Percentiles rank a stretch among this genome's conserved stretches.
Conservation (phyloP, 2,113 vertebrate genomes). For the Suricata suricatta region DNA sequence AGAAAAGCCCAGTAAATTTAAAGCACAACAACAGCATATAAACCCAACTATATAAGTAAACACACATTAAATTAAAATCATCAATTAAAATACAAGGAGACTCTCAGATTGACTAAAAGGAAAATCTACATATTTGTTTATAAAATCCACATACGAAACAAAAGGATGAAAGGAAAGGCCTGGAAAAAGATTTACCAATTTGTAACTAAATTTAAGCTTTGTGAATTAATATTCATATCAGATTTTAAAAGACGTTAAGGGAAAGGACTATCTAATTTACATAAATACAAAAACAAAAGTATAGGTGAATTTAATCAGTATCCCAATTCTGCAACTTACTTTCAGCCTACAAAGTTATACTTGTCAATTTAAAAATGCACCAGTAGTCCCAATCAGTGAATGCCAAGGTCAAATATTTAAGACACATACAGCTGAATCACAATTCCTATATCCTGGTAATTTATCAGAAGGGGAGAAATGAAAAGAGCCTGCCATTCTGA, state of each 20-base stretch:
- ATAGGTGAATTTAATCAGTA: not conserved
- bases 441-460: not conserved
- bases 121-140: constrained; percentile 3
- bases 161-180: not conserved
- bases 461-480: not conserved
- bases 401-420: not conserved
- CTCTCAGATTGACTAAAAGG: not conserved
- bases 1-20: constrained; percentile 19
- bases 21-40: not conserved
- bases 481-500: not conserved
- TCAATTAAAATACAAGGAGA: not conserved
- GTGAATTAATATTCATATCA: not conserved
- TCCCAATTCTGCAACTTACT: not conserved
- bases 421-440: not conserved
- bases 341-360: not conserved
- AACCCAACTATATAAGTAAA: not conserved
- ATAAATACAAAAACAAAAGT: constrained; percentile 3
- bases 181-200: not conserved
- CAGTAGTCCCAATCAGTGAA: not conserved
- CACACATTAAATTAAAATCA: not conserved
- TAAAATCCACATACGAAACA: constrained; percentile 4
- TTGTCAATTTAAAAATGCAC: not conserved
- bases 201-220: not conserved
- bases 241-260: not conserved
- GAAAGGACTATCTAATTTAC: not conserved